Evolutionary conservation across 2,113 vertebrate species (phyloP).

Genomic region (Parus major): DNA sequence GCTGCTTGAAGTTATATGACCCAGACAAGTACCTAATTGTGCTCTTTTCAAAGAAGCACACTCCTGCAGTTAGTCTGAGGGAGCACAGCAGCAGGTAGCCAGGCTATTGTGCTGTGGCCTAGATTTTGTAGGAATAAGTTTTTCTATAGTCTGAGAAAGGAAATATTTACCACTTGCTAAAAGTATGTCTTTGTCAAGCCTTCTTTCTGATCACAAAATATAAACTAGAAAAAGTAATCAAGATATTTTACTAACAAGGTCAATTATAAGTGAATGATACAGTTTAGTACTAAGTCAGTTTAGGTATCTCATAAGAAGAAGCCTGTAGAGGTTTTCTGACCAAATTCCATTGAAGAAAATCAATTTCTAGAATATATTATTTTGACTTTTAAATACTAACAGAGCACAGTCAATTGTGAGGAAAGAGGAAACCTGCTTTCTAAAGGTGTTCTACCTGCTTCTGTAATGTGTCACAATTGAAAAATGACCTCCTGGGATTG

Average conservation of each 20-base stretch:
- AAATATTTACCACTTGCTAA: not conserved
- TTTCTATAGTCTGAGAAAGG: not conserved
- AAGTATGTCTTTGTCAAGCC: not conserved
- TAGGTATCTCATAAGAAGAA: not conserved
- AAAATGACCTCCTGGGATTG: not conserved
- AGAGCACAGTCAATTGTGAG: not conserved
- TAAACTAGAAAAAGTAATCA: not conserved
- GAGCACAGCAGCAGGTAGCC: slow-evolving; percentile 12
- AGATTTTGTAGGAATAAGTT: not conserved
- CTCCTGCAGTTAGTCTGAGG: not conserved
- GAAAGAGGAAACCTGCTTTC: not conserved
- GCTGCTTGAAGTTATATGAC: not conserved
- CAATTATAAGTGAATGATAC: not conserved
- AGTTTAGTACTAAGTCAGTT: not conserved
- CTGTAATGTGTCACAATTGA: not conserved
- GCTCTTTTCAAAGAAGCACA: not conserved
- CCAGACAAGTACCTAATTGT: not conserved
- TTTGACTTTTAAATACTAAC: not conserved
- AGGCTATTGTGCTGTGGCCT: not conserved
- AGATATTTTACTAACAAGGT: not conserved
- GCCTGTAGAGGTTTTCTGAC: not conserved
- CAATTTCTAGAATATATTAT: not conserved
- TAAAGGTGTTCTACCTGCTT: not conserved
- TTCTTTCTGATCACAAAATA: not conserved
- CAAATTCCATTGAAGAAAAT: not conserved